A percentile compares a stretch with the other conserved stretches of the same genome.
Evolutionary conservation across 2,113 vertebrate species (phyloP).

Genomic region (Podarcis cretensis): DNA sequence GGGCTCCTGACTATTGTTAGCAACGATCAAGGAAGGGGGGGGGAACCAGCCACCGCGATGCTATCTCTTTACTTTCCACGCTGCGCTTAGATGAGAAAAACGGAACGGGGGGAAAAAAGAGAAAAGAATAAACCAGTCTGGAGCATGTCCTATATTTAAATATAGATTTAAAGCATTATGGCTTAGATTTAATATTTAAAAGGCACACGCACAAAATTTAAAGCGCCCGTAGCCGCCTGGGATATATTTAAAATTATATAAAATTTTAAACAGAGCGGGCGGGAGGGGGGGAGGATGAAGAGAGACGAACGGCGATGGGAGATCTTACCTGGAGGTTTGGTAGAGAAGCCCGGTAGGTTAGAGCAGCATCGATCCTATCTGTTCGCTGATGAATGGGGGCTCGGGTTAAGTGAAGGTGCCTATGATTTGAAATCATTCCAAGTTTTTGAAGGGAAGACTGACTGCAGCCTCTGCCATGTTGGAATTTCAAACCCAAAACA

Average conservation of each 20-base stretch:
- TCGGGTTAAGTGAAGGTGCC: slow-evolving; percentile 88
- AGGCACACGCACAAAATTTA: slow-evolving; percentile 56
- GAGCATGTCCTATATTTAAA: slow-evolving; percentile 21
- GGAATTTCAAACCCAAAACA: slow-evolving; percentile 99
- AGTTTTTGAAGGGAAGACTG: slow-evolving; percentile 95
- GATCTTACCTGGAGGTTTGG: slow-evolving; percentile 91
- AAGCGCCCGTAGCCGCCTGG: slow-evolving; percentile 28
- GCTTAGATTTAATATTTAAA: slow-evolving; percentile 65
- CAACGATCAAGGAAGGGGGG: slow-evolving; percentile 69
- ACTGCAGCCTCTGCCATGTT: slow-evolving; percentile 99
- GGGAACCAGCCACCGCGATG: slow-evolving; percentile 8
- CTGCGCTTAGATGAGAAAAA: slow-evolving; percentile 70
- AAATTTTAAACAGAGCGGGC: slow-evolving; percentile 77
- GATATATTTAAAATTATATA: slow-evolving; percentile 73
- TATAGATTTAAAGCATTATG: slow-evolving; percentile 56
- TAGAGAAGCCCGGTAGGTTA: slow-evolving; percentile 83
- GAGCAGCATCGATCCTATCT: slow-evolving; percentile 87
- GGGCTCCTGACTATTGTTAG: slow-evolving; percentile 78
- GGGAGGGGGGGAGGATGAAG: background rate
- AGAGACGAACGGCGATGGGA: slow-evolving; percentile 50
- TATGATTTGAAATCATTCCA: slow-evolving; percentile 95
- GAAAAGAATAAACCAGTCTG: background rate
- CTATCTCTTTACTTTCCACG: slow-evolving; percentile 72
- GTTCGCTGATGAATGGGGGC: slow-evolving; percentile 83
- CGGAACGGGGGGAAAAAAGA: background rate